phyloP scores from a whole-genome alignment of 1,140 invertebrate species.

The Gonioctena quinquepunctata region DNA sequence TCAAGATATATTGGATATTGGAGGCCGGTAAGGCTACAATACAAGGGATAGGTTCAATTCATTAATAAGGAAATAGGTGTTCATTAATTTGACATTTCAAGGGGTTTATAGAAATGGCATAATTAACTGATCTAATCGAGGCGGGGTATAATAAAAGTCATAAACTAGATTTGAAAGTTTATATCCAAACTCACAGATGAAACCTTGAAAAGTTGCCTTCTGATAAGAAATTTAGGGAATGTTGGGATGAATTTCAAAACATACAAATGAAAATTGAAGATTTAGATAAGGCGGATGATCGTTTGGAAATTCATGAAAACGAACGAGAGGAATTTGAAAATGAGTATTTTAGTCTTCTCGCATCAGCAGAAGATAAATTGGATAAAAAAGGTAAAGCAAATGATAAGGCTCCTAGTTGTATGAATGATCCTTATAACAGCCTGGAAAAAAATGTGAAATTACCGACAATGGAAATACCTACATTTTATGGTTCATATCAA shows the following conservation, averaged over 20 bases:
- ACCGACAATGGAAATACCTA: slow-evolving; percentile 12
- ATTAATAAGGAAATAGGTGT: too few relatives aligned
- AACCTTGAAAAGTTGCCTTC: too few relatives aligned
- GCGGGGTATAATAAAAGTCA: too few relatives aligned
- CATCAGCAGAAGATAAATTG: not conserved
- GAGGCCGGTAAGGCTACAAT: too few relatives aligned
- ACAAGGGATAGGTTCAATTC: too few relatives aligned
- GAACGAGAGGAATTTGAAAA: not conserved
- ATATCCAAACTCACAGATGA: too few relatives aligned
- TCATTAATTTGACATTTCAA: too few relatives aligned
- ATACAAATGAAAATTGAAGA: not conserved
- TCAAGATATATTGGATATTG: too few relatives aligned
- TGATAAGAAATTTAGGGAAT: not conserved
- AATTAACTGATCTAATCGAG: too few relatives aligned
- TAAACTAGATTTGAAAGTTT: too few relatives aligned
- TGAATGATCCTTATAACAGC: not conserved
- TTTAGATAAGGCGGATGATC: too few relatives aligned
- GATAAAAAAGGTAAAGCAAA: not conserved
- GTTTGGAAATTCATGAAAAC: not conserved
- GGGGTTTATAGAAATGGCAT: too few relatives aligned
- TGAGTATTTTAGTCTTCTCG: not conserved
- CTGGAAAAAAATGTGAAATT: slow-evolving; percentile 8
- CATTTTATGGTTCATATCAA: slow-evolving; percentile 17
- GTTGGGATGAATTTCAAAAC: not conserved
- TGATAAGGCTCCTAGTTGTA: not conserved